A percentile compares a stretch with the other conserved stretches of the same genome.
Conservation (phyloP, 2,797 vertebrate genomes). For the Sebastolobus altivelis region DNA sequence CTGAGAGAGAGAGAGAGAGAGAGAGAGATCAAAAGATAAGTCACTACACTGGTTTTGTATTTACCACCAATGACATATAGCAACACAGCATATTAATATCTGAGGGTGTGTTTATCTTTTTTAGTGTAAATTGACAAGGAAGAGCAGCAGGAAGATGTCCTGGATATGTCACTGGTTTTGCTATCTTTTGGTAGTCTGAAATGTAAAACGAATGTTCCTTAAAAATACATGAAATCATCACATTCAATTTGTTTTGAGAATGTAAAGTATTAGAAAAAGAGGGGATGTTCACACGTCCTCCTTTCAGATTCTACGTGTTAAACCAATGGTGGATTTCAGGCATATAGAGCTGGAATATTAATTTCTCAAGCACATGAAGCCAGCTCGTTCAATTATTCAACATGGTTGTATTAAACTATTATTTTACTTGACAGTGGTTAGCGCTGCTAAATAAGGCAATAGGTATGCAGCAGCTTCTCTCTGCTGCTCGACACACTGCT, state of each 20-base stretch:
- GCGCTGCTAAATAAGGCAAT: conserved; percentile 1
- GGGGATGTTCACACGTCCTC: background rate
- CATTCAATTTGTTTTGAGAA: background rate
- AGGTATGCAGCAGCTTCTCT: conserved; percentile 16
- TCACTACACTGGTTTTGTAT: background rate
- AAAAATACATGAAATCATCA: background rate
- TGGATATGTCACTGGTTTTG: background rate
- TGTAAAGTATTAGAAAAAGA: background rate
- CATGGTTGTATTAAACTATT: conserved; percentile 13
- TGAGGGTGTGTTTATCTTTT: background rate
- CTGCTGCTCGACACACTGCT: background rate
- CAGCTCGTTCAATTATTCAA: conserved; percentile 39
- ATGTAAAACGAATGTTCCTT: background rate
- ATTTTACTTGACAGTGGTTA: conserved; percentile 10
- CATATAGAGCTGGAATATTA: background rate
- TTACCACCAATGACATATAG: background rate
- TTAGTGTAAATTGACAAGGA: background rate
- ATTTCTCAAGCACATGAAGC: conserved; percentile 3
- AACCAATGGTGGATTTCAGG: background rate
- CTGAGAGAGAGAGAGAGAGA: background rate
- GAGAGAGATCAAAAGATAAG: background rate
- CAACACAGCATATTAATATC: background rate
- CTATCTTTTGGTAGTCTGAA: background rate
- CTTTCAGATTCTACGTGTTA: background rate
- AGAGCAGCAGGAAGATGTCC: background rate